Evolutionary conservation across 2,888 invertebrate species (phyloP), one percentile per base, ranked within the genome.

Genomic region (Zygothrica quintamaculata): DNA sequence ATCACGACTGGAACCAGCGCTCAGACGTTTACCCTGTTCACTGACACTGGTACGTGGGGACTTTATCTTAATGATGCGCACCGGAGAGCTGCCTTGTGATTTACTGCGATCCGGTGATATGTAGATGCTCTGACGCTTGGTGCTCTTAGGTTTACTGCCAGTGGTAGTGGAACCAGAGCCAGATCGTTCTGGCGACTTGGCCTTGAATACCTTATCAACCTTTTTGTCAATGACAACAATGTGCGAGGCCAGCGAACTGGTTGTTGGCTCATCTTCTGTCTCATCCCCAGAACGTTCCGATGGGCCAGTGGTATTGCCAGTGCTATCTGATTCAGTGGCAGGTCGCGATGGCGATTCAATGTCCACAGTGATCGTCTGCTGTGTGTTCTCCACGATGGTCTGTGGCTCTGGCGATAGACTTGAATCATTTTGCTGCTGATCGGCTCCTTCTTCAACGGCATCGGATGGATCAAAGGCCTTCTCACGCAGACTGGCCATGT

Each of bases 1-100:
- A 43, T 91, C 91, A 0, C 91, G 89, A 69, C 89, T 89, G 0
- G 89, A 85, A 59, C 89, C 89, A 1, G 90, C 88, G 65, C 89
- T 90, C 36, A 89, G 36, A 0, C 90, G 88, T 31, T 91, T 91
- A 4, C 88, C 77, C 51, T 90, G 90, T 56, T 93, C 93, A 36
- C 90, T 90, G 58, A 93, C 92, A 70, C 93, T 93, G 53, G 92
- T 92, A 58, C 93, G 92, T 0, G 94, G 93, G 9, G 91, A 91
- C 62, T 90, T 91, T 0, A 91, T 90, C 77, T 91, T 91, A n/a
- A 91, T 90, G 40, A 91, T 91, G 55, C 90, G 88, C 37, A 91
- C 90, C 0, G 91, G 91, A 0, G 90, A 91, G 51, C 88, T 90
- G 8, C 90, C 90, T 66, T 90, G 90, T 8, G 91, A 91, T 51